Conservation (phyloP, 2,113 vertebrate species). For the Hydrolagus affinis region DNA sequence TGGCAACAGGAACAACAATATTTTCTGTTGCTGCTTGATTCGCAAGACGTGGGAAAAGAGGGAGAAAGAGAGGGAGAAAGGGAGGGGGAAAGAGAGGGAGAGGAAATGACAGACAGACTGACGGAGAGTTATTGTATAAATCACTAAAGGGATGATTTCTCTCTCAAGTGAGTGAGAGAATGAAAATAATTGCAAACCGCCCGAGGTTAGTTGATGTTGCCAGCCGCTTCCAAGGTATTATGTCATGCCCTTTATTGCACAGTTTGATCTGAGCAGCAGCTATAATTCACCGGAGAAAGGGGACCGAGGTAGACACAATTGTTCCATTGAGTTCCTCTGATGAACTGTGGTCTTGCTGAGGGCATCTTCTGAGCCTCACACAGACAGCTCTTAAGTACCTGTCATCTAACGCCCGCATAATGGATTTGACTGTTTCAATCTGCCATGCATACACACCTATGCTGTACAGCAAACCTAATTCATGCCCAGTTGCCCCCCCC, state of each 20-base stretch:
- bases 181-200: not conserved
- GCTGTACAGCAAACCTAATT: not conserved
- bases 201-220: not conserved
- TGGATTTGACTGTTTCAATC: not conserved
- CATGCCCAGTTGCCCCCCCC: too few relatives aligned
- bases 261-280: not conserved
- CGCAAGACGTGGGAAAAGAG: not conserved
- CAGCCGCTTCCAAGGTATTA: not conserved
- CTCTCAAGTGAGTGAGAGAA: too few relatives aligned
- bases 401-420: not conserved
- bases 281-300: not conserved
- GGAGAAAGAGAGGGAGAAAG: not conserved
- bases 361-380: not conserved
- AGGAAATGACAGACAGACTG: too few relatives aligned
- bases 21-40: too few relatives aligned
- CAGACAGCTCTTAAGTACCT: not conserved
- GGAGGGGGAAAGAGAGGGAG: too few relatives aligned
- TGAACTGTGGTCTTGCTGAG: not conserved
- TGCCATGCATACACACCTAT: not conserved
- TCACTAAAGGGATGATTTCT: too few relatives aligned
- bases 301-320: not conserved
- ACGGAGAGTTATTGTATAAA: too few relatives aligned
- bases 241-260: not conserved
- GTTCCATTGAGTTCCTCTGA: not conserved
- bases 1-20: too few relatives aligned